Percentiles rank a stretch among this genome's conserved stretches.
Conservation (phyloP, 2,888 invertebrate genomes). For the Megaustenia siamemsis region DNA sequence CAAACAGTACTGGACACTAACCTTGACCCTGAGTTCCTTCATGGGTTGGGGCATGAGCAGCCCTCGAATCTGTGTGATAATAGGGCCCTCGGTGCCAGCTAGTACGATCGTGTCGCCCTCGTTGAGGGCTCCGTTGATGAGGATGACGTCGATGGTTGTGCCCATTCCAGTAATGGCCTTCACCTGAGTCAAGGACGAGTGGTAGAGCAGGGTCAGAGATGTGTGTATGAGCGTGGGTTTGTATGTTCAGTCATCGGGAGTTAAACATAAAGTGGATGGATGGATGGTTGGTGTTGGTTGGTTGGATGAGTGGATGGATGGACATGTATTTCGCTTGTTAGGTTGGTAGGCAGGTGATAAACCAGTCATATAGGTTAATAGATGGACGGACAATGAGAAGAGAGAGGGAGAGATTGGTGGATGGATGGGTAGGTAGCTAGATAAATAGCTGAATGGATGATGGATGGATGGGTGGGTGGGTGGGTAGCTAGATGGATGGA, state of each 20-base stretch:
- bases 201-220: too few relatives aligned
- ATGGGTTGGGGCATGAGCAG: conserved; percentile 98
- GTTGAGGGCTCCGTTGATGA: conserved; percentile 95
- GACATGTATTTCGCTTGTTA: not conserved
- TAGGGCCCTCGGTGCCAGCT: conserved; percentile 98
- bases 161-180: conserved; percentile 95
- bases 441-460: too few relatives aligned
- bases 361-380: too few relatives aligned
- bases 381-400: not conserved
- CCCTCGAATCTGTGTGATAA: conserved; percentile 97
- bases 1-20: too few relatives aligned
- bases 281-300: not conserved
- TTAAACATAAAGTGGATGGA: conserved; percentile 10
- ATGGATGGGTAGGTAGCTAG: too few relatives aligned
- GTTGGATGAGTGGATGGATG: too few relatives aligned
- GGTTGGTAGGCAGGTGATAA: too few relatives aligned
- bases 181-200: conserved; percentile 84
- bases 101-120: conserved; percentile 97
- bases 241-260: too few relatives aligned
- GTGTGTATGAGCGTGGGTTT: too few relatives aligned
- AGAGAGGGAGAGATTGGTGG: too few relatives aligned
- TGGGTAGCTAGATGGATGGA: too few relatives aligned
- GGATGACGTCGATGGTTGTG: conserved; percentile 98
- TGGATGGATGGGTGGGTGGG: too few relatives aligned
- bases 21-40: conserved; percentile 96